A percentile compares a stretch with the other conserved stretches of the same genome.
Conservation (phyloP, 2,113 vertebrate species). For the Nycticryphes semicollaris region DNA sequence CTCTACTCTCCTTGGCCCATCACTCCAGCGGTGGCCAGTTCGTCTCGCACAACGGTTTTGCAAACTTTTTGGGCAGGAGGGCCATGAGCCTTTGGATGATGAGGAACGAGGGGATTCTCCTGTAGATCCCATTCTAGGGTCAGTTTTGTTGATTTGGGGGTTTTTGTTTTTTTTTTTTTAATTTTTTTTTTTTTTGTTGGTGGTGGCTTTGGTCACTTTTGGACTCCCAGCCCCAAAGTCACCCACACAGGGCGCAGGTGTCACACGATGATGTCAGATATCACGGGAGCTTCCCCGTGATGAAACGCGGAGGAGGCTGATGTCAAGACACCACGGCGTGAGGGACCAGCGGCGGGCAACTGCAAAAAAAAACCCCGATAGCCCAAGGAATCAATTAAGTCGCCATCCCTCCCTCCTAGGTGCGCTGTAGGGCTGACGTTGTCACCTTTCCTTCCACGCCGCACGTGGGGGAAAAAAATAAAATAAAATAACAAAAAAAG, state of each 20-base stretch:
- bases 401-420: conserved; percentile 5
- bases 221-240: not conserved
- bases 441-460: not conserved
- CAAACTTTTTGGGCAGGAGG: not conserved
- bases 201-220: not conserved
- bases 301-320: conserved; percentile 8
- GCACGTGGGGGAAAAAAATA: not conserved
- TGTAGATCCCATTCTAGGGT: not conserved
- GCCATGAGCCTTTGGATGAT: not conserved
- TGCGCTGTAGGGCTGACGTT: not conserved
- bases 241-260: not conserved
- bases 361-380: conserved; percentile 21
- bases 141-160: not conserved
- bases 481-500: not conserved
- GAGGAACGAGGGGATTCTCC: not conserved
- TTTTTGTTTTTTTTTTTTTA: not conserved
- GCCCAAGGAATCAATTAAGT: conserved; percentile 42
- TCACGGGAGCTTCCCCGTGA: not conserved
- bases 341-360: conserved; percentile 17
- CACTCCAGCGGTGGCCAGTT: accelerated
- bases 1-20: too few relatives aligned
- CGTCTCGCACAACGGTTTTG: accelerated
- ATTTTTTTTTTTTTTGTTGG: too few relatives aligned
- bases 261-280: not conserved
- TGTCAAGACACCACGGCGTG: conserved; percentile 30